Base-by-base conservation (phyloP, 2,797 vertebrate species). In the Todus mexicanus region DNA sequence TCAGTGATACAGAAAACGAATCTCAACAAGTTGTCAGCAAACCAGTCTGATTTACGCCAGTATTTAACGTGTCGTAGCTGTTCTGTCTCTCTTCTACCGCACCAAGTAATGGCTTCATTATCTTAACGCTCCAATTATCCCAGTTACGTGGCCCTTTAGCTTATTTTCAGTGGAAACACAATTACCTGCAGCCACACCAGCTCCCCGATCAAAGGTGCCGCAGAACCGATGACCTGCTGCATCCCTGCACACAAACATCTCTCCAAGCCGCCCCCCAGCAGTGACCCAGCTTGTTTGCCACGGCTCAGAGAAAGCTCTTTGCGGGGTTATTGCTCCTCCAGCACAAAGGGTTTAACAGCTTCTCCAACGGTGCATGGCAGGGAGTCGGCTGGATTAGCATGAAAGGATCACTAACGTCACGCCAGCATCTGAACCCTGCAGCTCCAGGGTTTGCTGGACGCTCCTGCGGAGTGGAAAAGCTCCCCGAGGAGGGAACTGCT, bases 361-460 rank as follows among this genome's bases (percentile, higher is more conserved):
- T 14, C 14, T 56, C 15, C 35, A 19, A 1, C 0, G 12, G 8
- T 3, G 12, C 26, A 1, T 19, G 73, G 63, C 29, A 6, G 17
- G 27, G 51, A 12, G 53, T 12, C 42, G 11, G 40, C 47, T 15
- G 45, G 15, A 19, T 18, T 48, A 12, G 29, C 42, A 9, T 7
- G 23, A 18, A n/a, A 15, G 37, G 40, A 27, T 40, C 13, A 1
- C 71, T 10, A 7, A 10, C 4, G 15, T 4, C 26, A 16, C 2
- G 5, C 26, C 40, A 26, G 57, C 22, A 10, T 3, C 38, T 15
- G 50, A 31, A 57, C 21, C 31, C n/a, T 10, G 31, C 19, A 7
- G 65, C 38, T 26, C 43, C n/a, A 21, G 25, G 21, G 3, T 25
- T 15, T 33, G 29, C 21, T 18, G 6, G 53, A 7, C 25, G 54